Evolutionary conservation across 2,888 invertebrate genomes (phyloP).

Genomic region (Oxytorus armatus): DNA sequence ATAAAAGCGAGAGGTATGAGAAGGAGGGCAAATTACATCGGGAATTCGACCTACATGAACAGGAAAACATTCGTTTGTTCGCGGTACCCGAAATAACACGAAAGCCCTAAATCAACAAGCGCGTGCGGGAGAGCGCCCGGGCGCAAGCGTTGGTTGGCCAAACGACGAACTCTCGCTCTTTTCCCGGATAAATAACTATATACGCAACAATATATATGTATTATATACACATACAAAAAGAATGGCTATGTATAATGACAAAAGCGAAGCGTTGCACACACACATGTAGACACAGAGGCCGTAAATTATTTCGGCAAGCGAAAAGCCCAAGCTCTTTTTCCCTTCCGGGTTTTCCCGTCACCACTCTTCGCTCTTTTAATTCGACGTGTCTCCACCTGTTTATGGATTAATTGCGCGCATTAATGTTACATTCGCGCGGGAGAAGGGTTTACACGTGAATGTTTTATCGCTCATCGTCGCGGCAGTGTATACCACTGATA

Average conservation of each 20-base stretch:
- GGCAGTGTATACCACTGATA: background rate
- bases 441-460: conserved; percentile 20
- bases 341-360: conserved; percentile 44
- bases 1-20: conserved; percentile 30
- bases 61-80: conserved; percentile 80
- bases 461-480: conserved; percentile 50
- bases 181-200: conserved; percentile 23
- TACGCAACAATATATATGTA: background rate
- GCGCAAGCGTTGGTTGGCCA: conserved; percentile 47
- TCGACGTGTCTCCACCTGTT: conserved; percentile 64
- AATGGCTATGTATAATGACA: background rate
- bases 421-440: conserved; percentile 56
- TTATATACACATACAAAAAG: background rate
- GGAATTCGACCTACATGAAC: conserved; percentile 73
- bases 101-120: conserved; percentile 71
- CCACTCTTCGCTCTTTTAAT: conserved; percentile 62
- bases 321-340: conserved; percentile 51
- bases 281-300: conserved; percentile 3
- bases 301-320: conserved; percentile 50
- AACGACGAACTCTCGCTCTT: conserved; percentile 32
- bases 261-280: conserved; percentile 7
- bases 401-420: conserved; percentile 65
- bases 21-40: conserved; percentile 70
- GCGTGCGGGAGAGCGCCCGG: conserved; percentile 62
- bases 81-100: conserved; percentile 72